Conservation (phyloP, 2,888 invertebrate species). For the Ochropacha duplaris region DNA sequence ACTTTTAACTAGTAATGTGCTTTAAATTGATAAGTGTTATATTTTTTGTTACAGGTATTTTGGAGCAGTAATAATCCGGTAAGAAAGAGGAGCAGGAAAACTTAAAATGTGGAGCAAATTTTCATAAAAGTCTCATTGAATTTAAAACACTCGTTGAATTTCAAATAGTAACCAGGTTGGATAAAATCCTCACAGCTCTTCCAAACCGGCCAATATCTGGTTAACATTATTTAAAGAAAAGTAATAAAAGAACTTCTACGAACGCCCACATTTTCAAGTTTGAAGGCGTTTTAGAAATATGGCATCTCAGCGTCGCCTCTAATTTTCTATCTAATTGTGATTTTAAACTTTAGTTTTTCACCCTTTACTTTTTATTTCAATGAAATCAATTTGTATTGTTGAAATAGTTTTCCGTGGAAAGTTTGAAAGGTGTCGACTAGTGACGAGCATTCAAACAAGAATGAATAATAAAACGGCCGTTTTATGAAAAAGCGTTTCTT, state of each 20-base stretch:
- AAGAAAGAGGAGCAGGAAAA: slow-evolving; percentile 44
- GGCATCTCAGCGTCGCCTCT: not conserved
- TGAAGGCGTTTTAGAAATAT: slow-evolving; percentile 13
- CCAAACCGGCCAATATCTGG: slow-evolving; percentile 34
- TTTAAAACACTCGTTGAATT: slow-evolving; percentile 56
- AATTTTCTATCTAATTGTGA: no score
- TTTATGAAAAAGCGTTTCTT: slow-evolving; percentile 54
- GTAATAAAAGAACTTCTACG: slow-evolving; percentile 8
- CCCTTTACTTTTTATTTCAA: not conserved
- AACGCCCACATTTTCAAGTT: not conserved
- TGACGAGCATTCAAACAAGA: slow-evolving; percentile 12
- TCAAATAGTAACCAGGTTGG: slow-evolving; percentile 49
- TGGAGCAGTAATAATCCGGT: slow-evolving; percentile 59
- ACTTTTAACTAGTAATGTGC: no score
- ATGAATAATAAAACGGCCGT: slow-evolving; percentile 23
- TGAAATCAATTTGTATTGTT: not conserved
- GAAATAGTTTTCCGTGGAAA: not conserved
- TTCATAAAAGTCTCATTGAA: slow-evolving; percentile 63
- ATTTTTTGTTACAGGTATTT: slow-evolving; percentile 74
- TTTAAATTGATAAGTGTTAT: not conserved
- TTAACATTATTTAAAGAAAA: slow-evolving; percentile 4
- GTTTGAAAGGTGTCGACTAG: not conserved
- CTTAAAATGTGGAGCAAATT: slow-evolving; percentile 43
- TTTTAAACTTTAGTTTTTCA: not conserved
- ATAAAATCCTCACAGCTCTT: slow-evolving; percentile 31